phyloP scores from a whole-genome alignment of 2,797 vertebrate species.

The Sandelia bainsii region DNA sequence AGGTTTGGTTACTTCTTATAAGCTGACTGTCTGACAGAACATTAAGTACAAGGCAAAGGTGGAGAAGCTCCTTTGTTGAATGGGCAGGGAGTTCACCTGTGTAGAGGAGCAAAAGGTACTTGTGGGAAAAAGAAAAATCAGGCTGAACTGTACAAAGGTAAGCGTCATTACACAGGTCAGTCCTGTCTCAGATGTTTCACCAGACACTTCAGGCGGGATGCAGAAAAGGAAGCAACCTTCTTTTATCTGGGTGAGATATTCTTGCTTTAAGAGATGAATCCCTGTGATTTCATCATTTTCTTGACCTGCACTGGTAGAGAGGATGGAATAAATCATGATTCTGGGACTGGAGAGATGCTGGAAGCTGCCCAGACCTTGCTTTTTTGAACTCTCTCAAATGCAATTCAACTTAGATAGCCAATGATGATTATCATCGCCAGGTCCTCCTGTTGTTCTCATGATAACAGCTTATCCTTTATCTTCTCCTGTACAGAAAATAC shows the following conservation, averaged over 20 bases:
- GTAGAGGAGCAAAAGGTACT: slow-evolving; percentile 5
- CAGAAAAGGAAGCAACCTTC: slow-evolving; percentile 12
- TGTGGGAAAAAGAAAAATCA: slow-evolving; percentile 16
- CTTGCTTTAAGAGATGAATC: slow-evolving; percentile 29
- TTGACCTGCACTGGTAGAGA: background rate
- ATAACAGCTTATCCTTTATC: slow-evolving; percentile 51
- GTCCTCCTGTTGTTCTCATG: slow-evolving; percentile 47
- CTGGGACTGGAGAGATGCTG: slow-evolving; percentile 1
- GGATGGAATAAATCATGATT: background rate
- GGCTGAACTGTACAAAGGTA: slow-evolving; percentile 31
- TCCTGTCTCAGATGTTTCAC: slow-evolving; percentile 29
- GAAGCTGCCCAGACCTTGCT: slow-evolving; percentile 30
- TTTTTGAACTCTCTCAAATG: slow-evolving; percentile 39
- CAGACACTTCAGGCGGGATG: slow-evolving; percentile 5
- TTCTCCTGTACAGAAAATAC: slow-evolving; percentile 16
- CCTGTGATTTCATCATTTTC: slow-evolving; percentile 19
- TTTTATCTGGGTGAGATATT: slow-evolving; percentile 32
- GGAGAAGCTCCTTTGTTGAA: background rate
- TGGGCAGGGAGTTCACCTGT: slow-evolving; percentile 15
- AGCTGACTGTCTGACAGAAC: background rate
- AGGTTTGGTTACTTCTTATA: background rate
- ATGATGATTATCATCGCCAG: slow-evolving; percentile 42
- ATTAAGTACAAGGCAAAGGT: background rate
- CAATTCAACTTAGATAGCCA: slow-evolving; percentile 40
- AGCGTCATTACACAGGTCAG: slow-evolving; percentile 22